Evolutionary conservation across 64 coral and sea anemone species (phyloP), one percentile per base, ranked within the genome.

Genomic region (Hydrozoanthus tunicans): DNA sequence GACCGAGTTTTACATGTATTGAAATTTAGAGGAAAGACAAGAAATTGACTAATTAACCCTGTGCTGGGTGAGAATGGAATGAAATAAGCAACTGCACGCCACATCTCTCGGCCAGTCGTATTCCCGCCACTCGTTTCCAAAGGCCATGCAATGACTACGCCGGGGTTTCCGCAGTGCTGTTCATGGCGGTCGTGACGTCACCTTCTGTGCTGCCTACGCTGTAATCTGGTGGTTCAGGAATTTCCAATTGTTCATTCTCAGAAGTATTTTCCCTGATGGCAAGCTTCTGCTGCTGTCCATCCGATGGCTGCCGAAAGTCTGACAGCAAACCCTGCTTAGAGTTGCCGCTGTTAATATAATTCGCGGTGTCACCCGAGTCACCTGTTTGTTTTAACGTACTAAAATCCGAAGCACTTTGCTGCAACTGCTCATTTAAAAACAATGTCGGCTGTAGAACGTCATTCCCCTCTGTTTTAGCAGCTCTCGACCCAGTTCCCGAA

Each of bases 251-350:
- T 9, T 74, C 70, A 20, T 61, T 67, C 6, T 58, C 69, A 73
- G 24, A 53, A 12, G 72, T 51, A 62, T 9, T 59, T 10, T 24
- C 60, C 10, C n/a, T 88, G 25, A 58, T 70, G 3, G 56, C 27
- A 15, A 62, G 24, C 52, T 68, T 55, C 53, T 51, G 69, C 10
- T 88, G 84, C 3, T 88, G 32, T 43, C 32, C 84, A 9, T 3
- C 10, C 9, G 84, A 88, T 5, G 59, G 67, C 54, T 88, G 68
- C 11, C 73, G 54, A 32, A 88, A 88, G 4, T 7, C 74, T 59
- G 56, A 24, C 56, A 74, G 84, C 11, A 75, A 60, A 74, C 52
- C 68, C 5, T 51, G 84, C 56, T 88, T 55, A 55, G 74, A 15
- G 56, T 26, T 85, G 2, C 61, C 84, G 43, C 9, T 71, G 9